Evolutionary conservation across 2,888 invertebrate genomes (phyloP).

Genomic region (Diarsia dahlii): DNA sequence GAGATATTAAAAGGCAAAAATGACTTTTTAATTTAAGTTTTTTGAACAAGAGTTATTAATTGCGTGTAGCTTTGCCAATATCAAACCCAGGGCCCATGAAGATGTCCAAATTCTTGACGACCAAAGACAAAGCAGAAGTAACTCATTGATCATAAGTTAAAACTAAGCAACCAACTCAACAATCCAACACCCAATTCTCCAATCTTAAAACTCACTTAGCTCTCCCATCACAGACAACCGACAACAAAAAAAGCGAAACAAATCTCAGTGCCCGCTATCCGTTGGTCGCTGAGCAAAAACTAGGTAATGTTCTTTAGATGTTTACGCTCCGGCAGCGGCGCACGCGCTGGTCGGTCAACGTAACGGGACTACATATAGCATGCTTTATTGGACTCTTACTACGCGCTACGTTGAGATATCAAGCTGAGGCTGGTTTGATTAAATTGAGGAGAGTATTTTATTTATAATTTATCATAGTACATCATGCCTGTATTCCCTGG

Average conservation of each 20-base stretch:
- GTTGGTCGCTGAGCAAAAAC: slow-evolving; percentile 44
- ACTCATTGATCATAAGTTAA: neutral
- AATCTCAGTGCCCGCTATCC: slow-evolving; percentile 41
- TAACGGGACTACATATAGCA: slow-evolving; percentile 53
- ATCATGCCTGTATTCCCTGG: too few relatives aligned
- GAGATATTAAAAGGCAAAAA: too few relatives aligned
- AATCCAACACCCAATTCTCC: neutral
- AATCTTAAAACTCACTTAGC: neutral
- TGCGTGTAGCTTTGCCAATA: neutral
- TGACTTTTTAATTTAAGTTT: too few relatives aligned
- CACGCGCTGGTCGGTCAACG: slow-evolving; percentile 56
- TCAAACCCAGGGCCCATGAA: neutral
- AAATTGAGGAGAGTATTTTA: neutral
- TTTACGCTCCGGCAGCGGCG: slow-evolving; percentile 57
- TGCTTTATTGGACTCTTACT: slow-evolving; percentile 45
- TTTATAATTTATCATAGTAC: neutral
- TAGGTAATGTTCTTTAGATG: slow-evolving; percentile 54
- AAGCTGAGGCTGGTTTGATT: neutral
- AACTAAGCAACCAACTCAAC: neutral
- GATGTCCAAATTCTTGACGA: neutral
- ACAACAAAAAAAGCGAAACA: slow-evolving; percentile 19
- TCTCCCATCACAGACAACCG: neutral
- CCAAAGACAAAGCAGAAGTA: neutral
- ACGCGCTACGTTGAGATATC: slow-evolving; percentile 22
- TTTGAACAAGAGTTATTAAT: too few relatives aligned